These are phyloP conservation scores for Drosophila macrothrix DNA, from an alignment of 2,888 invertebrate species.

Conservation along the genomic window DNA sequence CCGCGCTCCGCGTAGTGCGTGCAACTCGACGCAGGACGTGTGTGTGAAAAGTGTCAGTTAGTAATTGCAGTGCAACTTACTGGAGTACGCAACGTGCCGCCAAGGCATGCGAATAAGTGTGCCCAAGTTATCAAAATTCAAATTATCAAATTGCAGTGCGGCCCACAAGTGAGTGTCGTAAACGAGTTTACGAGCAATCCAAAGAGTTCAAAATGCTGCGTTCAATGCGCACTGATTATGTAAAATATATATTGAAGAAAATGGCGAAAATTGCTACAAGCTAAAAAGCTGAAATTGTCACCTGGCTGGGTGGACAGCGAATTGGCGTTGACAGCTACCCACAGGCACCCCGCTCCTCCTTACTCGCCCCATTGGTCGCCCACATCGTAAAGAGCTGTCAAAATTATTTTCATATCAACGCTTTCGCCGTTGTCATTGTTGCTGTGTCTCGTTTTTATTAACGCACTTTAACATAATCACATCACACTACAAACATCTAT, in stretches of 20 bases:
- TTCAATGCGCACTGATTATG: constrained; percentile 68
- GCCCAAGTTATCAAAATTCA: constrained; percentile 59
- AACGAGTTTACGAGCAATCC: neutral
- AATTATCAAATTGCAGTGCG: constrained; percentile 52
- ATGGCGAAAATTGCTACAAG: constrained; percentile 23
- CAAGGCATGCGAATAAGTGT: constrained; percentile 74
- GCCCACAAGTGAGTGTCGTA: constrained; percentile 62
- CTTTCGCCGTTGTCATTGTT: constrained; percentile 43
- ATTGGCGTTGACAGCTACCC: constrained; percentile 11
- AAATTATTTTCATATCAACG: constrained; percentile 64
- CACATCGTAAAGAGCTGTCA: constrained; percentile 63
- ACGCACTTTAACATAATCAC: constrained; percentile 60
- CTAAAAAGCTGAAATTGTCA: constrained; percentile 64
- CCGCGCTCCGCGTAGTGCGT: constrained; percentile 60
- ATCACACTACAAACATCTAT: constrained; percentile 42
- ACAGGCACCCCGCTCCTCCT: neutral
- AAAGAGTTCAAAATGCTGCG: constrained; percentile 24
- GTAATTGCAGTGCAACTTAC: constrained; percentile 5
- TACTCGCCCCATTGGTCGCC: constrained; percentile 22
- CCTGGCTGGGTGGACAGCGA: constrained; percentile 52
- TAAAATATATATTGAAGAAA: constrained; percentile 50
- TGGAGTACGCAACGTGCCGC: constrained; percentile 53
- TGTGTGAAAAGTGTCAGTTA: constrained; percentile 17
- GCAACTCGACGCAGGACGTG: constrained; percentile 40
- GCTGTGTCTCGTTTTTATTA: constrained; percentile 41